phyloP scores from a whole-genome alignment of 2,888 invertebrate species.

The Drosophila recens region DNA sequence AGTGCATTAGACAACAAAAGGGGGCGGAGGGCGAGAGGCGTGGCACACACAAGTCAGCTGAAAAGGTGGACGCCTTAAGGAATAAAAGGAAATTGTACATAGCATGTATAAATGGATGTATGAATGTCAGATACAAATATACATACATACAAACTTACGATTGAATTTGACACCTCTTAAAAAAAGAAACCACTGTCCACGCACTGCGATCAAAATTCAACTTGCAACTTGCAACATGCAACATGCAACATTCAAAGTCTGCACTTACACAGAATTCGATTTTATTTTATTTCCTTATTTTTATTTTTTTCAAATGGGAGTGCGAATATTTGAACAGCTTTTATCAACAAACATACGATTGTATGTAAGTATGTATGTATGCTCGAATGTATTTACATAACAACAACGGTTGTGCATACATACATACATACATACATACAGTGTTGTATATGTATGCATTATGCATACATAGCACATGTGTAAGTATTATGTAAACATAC shows the following conservation, averaged over 20 bases:
- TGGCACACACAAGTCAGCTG: conserved; percentile 36
- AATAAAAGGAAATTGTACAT: background rate
- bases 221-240: conserved; percentile 19
- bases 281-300: background rate
- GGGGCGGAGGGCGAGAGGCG: conserved; percentile 9
- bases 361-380: conserved; percentile 13
- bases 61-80: conserved; percentile 26
- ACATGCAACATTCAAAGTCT: conserved; percentile 13
- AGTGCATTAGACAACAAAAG: conserved; percentile 48
- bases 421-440: conserved; percentile 20
- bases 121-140: background rate
- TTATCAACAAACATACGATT: conserved; percentile 46
- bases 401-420: conserved; percentile 19
- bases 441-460: conserved; percentile 16
- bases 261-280: background rate
- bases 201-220: background rate
- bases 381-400: conserved; percentile 37
- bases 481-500: conserved; percentile 24
- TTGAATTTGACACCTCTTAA: background rate
- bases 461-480: conserved; percentile 33
- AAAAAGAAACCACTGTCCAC: background rate
- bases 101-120: background rate
- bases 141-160: background rate
- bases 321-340: conserved; percentile 67
- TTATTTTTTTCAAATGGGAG: conserved; percentile 39